phyloP scores from a whole-genome alignment of 2,888 invertebrate genomes.

The Ectobius pallidus region DNA sequence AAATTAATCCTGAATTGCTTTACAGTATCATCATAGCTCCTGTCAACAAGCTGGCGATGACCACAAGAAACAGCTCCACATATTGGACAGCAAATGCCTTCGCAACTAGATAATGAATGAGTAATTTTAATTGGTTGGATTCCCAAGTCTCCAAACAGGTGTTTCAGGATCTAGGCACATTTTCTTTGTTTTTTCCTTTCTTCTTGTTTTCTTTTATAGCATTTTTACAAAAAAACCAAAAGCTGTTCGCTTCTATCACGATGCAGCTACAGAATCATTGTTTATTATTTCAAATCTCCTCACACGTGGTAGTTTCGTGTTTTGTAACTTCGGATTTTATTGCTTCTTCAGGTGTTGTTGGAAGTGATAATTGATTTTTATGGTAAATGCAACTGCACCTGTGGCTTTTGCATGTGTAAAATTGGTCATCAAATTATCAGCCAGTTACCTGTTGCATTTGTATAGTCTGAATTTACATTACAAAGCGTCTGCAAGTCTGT shows the following conservation, averaged over 20 bases:
- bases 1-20: too few species aligned
- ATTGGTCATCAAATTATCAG: too few species aligned
- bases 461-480: too few species aligned
- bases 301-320: neutral
- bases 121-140: constrained; percentile 22
- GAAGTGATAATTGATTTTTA: too few species aligned
- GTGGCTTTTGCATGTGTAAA: too few species aligned
- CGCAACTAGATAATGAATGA: constrained; percentile 8
- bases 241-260: neutral
- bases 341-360: too few species aligned
- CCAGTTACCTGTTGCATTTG: too few species aligned
- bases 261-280: neutral
- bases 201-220: neutral
- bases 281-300: neutral
- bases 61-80: constrained; percentile 1
- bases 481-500: too few species aligned
- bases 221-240: constrained; percentile 14
- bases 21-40: neutral
- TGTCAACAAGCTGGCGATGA: neutral
- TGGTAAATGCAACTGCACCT: too few species aligned
- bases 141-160: constrained; percentile 26
- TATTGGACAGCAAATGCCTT: neutral
- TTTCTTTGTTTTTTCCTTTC: too few species aligned
- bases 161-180: neutral
- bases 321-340: too few species aligned